These are phyloP conservation scores for Pangasius djambal DNA, from an alignment of 2,797 vertebrate genomes.

Conservation along the genomic window DNA sequence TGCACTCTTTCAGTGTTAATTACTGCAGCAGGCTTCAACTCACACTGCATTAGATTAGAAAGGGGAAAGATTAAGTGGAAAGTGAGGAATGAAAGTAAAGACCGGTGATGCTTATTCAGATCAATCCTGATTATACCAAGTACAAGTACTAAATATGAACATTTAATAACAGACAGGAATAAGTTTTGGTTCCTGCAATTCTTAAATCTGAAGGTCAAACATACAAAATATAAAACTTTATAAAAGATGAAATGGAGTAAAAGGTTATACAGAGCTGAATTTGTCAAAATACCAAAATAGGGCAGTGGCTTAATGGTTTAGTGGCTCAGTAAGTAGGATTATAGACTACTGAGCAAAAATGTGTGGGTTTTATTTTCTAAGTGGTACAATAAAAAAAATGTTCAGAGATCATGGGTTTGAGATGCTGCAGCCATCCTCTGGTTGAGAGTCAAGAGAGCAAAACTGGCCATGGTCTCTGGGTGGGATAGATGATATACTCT, in stretches of 20 bases:
- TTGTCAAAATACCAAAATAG: background rate
- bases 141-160: background rate
- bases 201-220: background rate
- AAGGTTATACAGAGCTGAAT: background rate
- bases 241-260: background rate
- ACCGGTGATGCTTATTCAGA: background rate
- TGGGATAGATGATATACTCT: background rate
- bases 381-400: background rate
- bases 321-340: no score
- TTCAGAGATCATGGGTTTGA: background rate
- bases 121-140: background rate
- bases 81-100: background rate
- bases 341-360: background rate
- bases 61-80: conserved; percentile 6
- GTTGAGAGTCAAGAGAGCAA: background rate
- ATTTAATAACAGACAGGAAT: background rate
- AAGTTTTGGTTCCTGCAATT: background rate
- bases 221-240: background rate
- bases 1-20: conserved; percentile 43
- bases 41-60: conserved; percentile 51
- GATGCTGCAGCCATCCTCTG: background rate
- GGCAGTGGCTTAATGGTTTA: background rate
- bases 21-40: conserved; percentile 39
- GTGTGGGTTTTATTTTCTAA: background rate
- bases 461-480: background rate